A percentile compares a stretch with the other conserved stretches of the same genome.
Evolutionary conservation across 2,888 invertebrate species (phyloP).

Genomic region (Pardosa pseudoannulata): DNA sequence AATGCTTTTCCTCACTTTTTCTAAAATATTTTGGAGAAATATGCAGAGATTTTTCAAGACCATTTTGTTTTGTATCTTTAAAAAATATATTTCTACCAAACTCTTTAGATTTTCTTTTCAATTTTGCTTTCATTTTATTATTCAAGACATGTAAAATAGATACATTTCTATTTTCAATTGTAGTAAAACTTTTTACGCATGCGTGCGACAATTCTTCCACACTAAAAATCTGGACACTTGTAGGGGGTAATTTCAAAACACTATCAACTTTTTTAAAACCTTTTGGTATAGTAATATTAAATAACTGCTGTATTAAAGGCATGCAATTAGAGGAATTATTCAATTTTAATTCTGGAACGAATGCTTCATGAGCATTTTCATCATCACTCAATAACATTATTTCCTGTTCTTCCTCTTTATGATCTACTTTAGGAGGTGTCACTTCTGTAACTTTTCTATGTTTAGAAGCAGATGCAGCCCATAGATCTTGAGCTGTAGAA

Average conservation of each 20-base stretch:
- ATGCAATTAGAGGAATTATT: not conserved
- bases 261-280: not conserved
- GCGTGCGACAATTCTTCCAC: not conserved
- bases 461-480: not conserved
- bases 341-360: not conserved
- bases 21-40: too few relatives aligned
- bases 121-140: conserved; percentile 52
- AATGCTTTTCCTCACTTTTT: too few relatives aligned
- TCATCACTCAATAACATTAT: not conserved
- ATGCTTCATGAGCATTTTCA: not conserved
- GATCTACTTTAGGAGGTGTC: not conserved
- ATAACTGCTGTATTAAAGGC: not conserved
- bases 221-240: not conserved
- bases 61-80: not conserved
- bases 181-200: not conserved
- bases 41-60: too few relatives aligned
- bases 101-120: conserved; percentile 48
- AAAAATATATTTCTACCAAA: conserved; percentile 14
- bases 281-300: not conserved
- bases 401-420: not conserved
- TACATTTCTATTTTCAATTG: conserved; percentile 6
- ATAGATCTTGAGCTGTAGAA: not conserved
- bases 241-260: conserved; percentile 1
- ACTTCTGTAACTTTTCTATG: not conserved
- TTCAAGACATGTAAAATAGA: conserved; percentile 32